These are phyloP conservation scores for Psittacula echo DNA, from an alignment of 2,797 vertebrate species.

Conservation along the genomic window DNA sequence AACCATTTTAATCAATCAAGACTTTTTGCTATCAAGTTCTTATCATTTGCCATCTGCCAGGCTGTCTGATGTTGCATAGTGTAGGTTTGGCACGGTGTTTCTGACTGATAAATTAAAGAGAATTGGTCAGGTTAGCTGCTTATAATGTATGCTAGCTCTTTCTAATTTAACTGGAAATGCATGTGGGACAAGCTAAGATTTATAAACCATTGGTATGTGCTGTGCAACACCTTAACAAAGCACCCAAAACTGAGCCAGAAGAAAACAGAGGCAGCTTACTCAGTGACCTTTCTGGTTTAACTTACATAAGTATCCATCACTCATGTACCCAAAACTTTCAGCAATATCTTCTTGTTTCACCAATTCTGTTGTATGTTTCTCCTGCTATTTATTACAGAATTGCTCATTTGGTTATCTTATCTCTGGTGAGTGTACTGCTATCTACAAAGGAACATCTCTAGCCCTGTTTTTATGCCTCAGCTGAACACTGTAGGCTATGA, in stretches of 20 bases:
- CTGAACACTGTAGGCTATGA: not conserved
- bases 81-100: not conserved
- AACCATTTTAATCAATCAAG: not conserved
- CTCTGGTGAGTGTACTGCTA: not conserved
- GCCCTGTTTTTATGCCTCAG: not conserved
- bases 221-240: not conserved
- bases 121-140: not conserved
- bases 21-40: not conserved
- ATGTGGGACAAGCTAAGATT: not conserved
- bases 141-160: not conserved
- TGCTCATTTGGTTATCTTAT: not conserved
- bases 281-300: not conserved
- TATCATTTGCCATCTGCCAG: conserved; percentile 6
- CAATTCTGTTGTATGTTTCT: not conserved
- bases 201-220: not conserved
- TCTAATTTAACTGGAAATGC: not conserved
- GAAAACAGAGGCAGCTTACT: not conserved
- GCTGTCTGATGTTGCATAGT: not conserved
- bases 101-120: not conserved
- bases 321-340: not conserved
- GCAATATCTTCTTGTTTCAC: not conserved
- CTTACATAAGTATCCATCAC: not conserved
- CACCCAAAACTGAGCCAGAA: not conserved
- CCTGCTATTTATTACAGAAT: not conserved
- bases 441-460: not conserved